These are phyloP conservation scores for Neoniphon sammara DNA, from an alignment of 2,797 vertebrate genomes.

Conservation along the genomic window DNA sequence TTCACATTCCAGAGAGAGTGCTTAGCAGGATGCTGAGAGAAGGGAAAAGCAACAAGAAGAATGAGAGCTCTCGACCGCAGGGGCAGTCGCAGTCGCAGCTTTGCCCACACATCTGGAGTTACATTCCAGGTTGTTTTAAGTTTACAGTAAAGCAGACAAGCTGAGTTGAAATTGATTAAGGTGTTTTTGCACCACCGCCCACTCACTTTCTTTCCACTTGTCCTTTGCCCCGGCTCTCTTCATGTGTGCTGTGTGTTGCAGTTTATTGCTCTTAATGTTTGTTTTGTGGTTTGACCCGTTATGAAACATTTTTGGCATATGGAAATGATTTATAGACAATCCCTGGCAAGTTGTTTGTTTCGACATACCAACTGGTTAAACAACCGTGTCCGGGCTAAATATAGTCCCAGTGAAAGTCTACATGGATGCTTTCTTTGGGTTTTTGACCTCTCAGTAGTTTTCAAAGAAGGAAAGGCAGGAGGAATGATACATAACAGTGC, in stretches of 20 bases:
- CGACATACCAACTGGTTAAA: conserved; percentile 68
- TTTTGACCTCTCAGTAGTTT: conserved; percentile 41
- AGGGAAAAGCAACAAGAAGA: conserved; percentile 48
- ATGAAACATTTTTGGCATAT: conserved; percentile 67
- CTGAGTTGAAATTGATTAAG: conserved; percentile 45
- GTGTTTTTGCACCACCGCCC: conserved; percentile 45
- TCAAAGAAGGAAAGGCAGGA: neutral
- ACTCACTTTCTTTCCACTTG: conserved; percentile 19
- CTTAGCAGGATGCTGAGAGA: conserved; percentile 64
- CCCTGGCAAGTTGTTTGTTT: conserved; percentile 64
- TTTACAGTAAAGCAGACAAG: conserved; percentile 62
- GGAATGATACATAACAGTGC: neutral
- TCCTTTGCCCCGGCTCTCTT: conserved; percentile 27
- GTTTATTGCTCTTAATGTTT: conserved; percentile 44
- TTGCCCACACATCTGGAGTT: conserved; percentile 73
- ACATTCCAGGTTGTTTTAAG: conserved; percentile 66
- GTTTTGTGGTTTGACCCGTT: conserved; percentile 57
- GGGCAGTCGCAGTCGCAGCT: conserved; percentile 40
- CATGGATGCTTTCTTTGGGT: conserved; percentile 42
- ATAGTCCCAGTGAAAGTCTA: conserved; percentile 57
- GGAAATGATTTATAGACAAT: conserved; percentile 72
- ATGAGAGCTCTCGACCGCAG: conserved; percentile 54
- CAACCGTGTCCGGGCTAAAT: conserved; percentile 68
- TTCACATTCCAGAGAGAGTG: conserved; percentile 72
- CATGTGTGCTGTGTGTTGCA: neutral